Percentiles rank a stretch among this genome's conserved stretches.
Evolutionary conservation across 2,113 vertebrate genomes (phyloP).

Genomic region (Puma concolor): DNA sequence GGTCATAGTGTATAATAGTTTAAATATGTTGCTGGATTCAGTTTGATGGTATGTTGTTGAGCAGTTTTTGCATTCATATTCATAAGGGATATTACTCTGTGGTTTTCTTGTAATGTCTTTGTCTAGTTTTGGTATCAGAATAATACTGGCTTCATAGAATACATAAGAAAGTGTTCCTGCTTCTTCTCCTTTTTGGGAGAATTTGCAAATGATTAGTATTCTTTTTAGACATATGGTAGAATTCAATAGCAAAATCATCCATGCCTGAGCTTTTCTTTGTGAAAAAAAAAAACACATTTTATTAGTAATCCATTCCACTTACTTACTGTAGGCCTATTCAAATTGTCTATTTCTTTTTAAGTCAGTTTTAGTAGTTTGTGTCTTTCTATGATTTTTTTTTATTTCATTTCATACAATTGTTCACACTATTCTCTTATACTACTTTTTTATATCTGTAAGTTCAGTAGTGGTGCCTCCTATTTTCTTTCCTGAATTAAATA

Average conservation of each 20-base stretch:
- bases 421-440: background rate
- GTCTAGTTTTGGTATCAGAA: conserved; percentile 26
- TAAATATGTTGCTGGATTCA: conserved; percentile 44
- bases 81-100: background rate
- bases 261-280: background rate
- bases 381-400: background rate
- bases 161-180: background rate
- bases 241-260: background rate
- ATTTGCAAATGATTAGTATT: background rate
- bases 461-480: background rate
- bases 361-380: background rate
- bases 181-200: background rate
- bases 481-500: background rate
- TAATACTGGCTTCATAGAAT: background rate
- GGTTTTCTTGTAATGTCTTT: conserved; percentile 25
- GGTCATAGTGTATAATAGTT: conserved; percentile 27
- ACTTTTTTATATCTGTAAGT: background rate
- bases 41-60: conserved; percentile 42
- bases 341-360: conserved; percentile 6
- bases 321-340: background rate
- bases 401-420: background rate
- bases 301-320: conserved; percentile 1
- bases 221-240: background rate
- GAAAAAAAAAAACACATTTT: background rate
- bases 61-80: conserved; percentile 24